Evolutionary conservation across 1,140 invertebrate species (phyloP), one percentile per base, ranked within the genome.

Genomic region (Drosophila yakuba): DNA sequence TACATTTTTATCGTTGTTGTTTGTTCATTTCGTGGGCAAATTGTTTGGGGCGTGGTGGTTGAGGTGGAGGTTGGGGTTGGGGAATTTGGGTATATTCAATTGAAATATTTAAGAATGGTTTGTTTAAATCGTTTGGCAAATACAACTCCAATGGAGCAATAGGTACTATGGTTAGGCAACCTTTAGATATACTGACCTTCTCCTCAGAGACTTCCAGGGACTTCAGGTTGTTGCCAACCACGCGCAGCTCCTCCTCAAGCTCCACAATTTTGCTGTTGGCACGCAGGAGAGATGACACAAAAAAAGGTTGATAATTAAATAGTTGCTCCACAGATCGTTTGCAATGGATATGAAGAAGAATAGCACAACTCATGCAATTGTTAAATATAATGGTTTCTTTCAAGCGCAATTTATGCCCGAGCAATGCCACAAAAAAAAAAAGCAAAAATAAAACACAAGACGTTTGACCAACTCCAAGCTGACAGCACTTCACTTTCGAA

Each of bases 221-320:
- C 94, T 99, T 99, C 94, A 99, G 95, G 95, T 99, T 99, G 96
- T 99, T 99, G 93, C 98, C 98, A 93, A 99, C 98, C 91, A 99
- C 98, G 93, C 98, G 97, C 90, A 99, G 95, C 94, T 99, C 98
- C 93, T 99, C 99, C 93, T 99, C 98, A 94, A 99, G 96, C 94
- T 99, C 98, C 93, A 98, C 98, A 94, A 99, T 99, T 96, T 99
- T 99, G 94, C 98, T 99, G 95, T 77, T 57, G 50, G 20, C 28
- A 48, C 38, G 36, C n/a, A 35, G 15, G 15, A 25, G 5, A 25
- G 12, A 38, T 25, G 14, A 50, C 7, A 55, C 7, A 51, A 43
- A 39, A 39, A 54, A 39, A 39, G 41, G 23, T 25, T 47, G 28
- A 54, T 36, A 25, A 66, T 68, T 68, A 36, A 60, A 76, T 25